phyloP scores from a whole-genome alignment of 1,140 invertebrate species.

The Tribolium castaneum region DNA sequence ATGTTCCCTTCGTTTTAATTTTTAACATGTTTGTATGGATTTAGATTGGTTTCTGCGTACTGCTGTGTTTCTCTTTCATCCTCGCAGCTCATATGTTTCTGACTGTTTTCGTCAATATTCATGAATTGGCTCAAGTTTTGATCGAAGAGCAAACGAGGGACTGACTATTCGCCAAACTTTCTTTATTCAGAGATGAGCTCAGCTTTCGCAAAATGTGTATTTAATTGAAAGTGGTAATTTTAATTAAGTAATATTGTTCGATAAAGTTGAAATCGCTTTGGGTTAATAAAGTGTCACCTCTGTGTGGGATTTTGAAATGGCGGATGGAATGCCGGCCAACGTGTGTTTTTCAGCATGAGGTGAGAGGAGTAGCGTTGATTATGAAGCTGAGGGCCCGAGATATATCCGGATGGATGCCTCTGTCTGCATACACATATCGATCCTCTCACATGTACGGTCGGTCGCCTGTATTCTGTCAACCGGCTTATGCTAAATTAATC shows the following conservation, averaged over 20 bases:
- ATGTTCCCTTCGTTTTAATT: background rate
- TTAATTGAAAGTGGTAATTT: conserved; percentile 3
- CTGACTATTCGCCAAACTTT: no score
- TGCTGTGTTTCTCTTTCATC: background rate
- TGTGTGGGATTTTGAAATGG: background rate
- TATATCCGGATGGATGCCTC: conserved; percentile 36
- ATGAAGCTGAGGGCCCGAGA: conserved; percentile 25
- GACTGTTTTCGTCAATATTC: conserved; percentile 6
- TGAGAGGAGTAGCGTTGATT: conserved; percentile 26
- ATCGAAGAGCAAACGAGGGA: background rate
- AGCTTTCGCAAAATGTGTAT: background rate
- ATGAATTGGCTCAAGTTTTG: background rate
- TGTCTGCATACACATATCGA: conserved; percentile 43
- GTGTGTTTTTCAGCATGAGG: conserved; percentile 31
- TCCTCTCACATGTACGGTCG: conserved; percentile 40
- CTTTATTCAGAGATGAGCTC: background rate
- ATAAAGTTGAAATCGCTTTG: background rate
- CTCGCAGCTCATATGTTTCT: background rate
- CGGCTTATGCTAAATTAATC: conserved; percentile 50
- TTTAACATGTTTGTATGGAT: conserved; percentile 20
- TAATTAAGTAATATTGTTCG: conserved; percentile 23
- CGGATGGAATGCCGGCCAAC: background rate
- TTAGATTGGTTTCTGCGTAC: background rate
- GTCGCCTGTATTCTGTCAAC: conserved; percentile 44
- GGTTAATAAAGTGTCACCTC: background rate